phyloP scores from a whole-genome alignment of 2,797 vertebrate genomes.

The Megaceryle alcyon region DNA sequence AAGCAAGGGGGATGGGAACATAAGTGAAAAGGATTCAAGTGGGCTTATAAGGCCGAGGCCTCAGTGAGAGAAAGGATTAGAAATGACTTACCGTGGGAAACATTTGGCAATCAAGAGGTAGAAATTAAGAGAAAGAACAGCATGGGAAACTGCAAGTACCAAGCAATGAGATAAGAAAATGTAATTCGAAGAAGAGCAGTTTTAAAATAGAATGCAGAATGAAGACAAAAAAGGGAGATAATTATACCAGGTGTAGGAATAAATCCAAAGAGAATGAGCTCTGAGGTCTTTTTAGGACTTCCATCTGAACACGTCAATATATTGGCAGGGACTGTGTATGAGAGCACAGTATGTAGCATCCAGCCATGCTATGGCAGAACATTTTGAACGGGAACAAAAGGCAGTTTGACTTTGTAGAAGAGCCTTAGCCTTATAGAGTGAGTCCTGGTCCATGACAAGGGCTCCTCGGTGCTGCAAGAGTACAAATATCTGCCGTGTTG shows the following conservation, averaged over 20 bases:
- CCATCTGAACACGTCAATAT: neutral
- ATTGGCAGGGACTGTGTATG: neutral
- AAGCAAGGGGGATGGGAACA: neutral
- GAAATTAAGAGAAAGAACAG: neutral
- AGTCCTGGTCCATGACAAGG: neutral
- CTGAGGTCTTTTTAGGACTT: neutral
- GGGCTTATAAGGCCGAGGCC: neutral
- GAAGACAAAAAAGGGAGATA: neutral
- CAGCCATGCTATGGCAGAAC: neutral
- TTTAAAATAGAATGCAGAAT: neutral
- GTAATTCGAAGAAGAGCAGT: neutral
- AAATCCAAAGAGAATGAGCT: neutral
- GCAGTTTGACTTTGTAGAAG: neutral
- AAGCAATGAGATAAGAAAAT: neutral
- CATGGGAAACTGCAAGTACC: accelerated
- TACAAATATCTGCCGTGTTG: neutral
- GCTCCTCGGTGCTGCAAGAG: neutral
- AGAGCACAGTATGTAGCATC: neutral
- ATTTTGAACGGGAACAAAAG: neutral
- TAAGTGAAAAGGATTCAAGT: neutral
- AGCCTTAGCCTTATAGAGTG: neutral
- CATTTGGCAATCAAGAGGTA: neutral
- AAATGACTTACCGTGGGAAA: neutral
- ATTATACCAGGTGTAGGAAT: neutral
- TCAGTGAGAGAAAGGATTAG: neutral